These are phyloP conservation scores for Catalaphyllia jardinei DNA, from an alignment of 64 coral and sea anemone species.

Conservation along the genomic window DNA sequence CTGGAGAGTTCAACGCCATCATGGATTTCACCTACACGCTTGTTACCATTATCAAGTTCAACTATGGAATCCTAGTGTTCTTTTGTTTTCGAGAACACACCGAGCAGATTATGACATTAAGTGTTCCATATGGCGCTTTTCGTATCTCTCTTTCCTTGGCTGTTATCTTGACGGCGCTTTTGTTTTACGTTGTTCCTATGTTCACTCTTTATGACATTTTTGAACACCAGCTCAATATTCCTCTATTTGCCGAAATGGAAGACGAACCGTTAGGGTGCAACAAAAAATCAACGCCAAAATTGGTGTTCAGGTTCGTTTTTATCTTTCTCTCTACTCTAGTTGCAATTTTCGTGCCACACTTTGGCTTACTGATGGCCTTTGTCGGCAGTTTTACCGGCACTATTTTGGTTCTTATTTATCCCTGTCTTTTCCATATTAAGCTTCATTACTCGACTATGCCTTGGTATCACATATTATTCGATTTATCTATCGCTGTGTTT, in stretches of 20 bases:
- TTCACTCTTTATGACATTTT: constrained; percentile 93
- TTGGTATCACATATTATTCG: constrained; percentile 84
- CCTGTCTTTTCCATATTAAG: constrained; percentile 89
- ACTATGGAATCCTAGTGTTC: constrained; percentile 90
- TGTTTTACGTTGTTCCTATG: constrained; percentile 88
- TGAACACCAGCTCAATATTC: constrained; percentile 90
- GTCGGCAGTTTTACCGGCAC: constrained; percentile 91
- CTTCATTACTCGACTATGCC: constrained; percentile 70
- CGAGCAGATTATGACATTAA: constrained; percentile 91
- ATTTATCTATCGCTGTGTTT: constrained; percentile 61
- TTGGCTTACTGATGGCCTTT: constrained; percentile 90
- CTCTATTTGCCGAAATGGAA: constrained; percentile 58
- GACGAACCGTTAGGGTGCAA: constrained; percentile 70
- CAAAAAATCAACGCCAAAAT: constrained; percentile 66
- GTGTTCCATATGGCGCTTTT: constrained; percentile 73
- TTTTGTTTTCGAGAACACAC: constrained; percentile 86
- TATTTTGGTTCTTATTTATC: constrained; percentile 78
- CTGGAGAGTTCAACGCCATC: constrained; percentile 85
- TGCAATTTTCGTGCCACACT: constrained; percentile 89
- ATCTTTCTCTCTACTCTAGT: constrained; percentile 83
- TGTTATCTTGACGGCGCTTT: constrained; percentile 74
- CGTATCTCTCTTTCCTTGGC: constrained; percentile 66
- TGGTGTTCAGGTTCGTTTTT: constrained; percentile 74
- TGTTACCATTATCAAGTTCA: constrained; percentile 88
- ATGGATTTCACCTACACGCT: constrained; percentile 94